A percentile compares a stretch with the other conserved stretches of the same genome.
Conservation (phyloP, 2,113 vertebrate genomes). For the Xiphophorus couchianus region DNA sequence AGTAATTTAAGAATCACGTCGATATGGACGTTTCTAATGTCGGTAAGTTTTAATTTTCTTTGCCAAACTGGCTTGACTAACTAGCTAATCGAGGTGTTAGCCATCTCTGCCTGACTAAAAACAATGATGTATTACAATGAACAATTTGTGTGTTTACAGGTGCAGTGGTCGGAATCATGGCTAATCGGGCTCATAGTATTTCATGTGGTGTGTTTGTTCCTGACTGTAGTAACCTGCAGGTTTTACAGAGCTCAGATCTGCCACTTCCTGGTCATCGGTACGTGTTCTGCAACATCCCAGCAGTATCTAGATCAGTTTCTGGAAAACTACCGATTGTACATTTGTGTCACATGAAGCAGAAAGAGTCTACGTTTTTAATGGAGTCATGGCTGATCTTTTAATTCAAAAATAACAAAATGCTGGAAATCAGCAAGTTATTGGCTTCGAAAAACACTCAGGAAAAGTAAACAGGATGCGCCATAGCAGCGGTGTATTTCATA, state of each 20-base stretch:
- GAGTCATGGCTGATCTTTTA: background rate
- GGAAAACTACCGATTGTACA: background rate
- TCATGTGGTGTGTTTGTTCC: constrained; percentile 84
- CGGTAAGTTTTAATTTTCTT: constrained; percentile 68
- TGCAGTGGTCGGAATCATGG: constrained; percentile 96
- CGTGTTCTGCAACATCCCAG: constrained; percentile 55
- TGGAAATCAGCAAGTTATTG: background rate
- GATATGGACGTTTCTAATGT: constrained; percentile 80
- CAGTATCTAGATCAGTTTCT: background rate
- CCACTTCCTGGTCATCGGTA: constrained; percentile 90
- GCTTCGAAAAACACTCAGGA: background rate
- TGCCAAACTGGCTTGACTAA: background rate
- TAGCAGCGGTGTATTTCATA: background rate
- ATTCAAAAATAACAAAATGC: background rate
- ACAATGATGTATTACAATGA: no score
- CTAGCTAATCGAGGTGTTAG: background rate
- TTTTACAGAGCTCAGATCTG: constrained; percentile 87
- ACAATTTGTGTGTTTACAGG: constrained; percentile 48
- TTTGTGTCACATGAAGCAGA: background rate
- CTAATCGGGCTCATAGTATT: constrained; percentile 85
- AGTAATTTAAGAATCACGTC: constrained; percentile 81
- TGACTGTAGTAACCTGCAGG: constrained; percentile 83
- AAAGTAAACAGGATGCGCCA: background rate
- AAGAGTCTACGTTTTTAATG: background rate
- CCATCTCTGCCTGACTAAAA: background rate